phyloP scores from a whole-genome alignment of 2,113 vertebrate genomes.

The Herpailurus yagouaroundi region DNA sequence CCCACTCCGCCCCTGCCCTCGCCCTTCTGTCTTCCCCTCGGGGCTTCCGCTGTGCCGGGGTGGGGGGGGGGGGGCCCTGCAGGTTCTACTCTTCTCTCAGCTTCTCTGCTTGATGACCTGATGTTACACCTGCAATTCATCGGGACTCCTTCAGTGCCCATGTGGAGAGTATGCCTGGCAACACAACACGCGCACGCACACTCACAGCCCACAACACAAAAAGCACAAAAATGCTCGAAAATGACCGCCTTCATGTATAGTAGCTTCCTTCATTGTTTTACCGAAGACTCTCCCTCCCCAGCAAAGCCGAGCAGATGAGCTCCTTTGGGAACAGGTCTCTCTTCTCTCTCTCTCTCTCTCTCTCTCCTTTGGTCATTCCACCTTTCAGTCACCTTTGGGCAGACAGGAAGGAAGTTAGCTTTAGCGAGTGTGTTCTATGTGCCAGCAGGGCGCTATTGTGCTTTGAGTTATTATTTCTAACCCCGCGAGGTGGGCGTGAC shows the following conservation, averaged over 20 bases:
- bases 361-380: rapidly evolving
- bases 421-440: too few relatives aligned
- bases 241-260: not conserved
- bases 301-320: not conserved
- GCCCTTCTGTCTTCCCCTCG: not conserved
- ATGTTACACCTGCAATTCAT: not conserved
- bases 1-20: not conserved
- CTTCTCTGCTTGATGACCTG: not conserved
- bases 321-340: rapidly evolving
- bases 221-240: not conserved
- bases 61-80: rapidly evolving
- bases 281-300: not conserved
- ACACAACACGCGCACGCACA: too few relatives aligned
- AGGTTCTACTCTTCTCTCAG: not conserved
- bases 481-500: not conserved
- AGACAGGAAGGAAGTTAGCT: not conserved
- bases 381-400: not conserved
- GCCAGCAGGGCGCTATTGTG: rapidly evolving
- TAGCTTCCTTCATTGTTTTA: not conserved
- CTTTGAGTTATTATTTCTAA: not conserved
- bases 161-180: rapidly evolving
- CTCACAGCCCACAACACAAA: not conserved
- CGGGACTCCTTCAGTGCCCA: not conserved
- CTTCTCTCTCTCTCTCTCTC: not conserved
- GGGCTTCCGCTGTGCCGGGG: not conserved